phyloP scores from a whole-genome alignment of 2,113 vertebrate genomes.

The Sander vitreus region DNA sequence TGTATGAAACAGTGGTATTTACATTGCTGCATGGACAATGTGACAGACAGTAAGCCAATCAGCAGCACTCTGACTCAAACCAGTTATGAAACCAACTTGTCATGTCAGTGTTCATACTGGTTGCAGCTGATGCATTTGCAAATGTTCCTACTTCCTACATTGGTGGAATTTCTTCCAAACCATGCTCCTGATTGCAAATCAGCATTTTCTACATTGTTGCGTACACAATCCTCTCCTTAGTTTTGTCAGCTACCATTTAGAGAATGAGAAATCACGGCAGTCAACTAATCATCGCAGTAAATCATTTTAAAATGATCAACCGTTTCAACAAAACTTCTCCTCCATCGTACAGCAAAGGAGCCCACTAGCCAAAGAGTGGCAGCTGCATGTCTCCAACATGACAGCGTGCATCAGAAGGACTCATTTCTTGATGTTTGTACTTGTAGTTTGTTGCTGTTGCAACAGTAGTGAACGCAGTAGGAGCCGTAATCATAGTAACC shows the following conservation, averaged over 20 bases:
- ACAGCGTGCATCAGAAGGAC: constrained; percentile 28
- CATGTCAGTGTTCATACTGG: not conserved
- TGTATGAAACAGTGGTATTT: not conserved
- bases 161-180: constrained; percentile 16
- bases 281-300: not conserved
- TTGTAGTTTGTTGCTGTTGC: not conserved
- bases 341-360: constrained; percentile 38
- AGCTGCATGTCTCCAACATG: constrained; percentile 25
- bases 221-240: not conserved
- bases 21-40: not conserved
- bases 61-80: constrained; percentile 7
- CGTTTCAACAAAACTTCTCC: constrained; percentile 52
- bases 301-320: constrained; percentile 1
- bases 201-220: not conserved
- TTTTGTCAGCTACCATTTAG: constrained; percentile 2
- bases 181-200: not conserved
- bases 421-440: constrained; percentile 29
- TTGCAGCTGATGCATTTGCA: not conserved
- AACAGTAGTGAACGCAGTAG: not conserved
- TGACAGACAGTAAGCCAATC: constrained; percentile 1
- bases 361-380: constrained; percentile 1
- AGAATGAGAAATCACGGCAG: constrained; percentile 4
- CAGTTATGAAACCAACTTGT: not conserved
- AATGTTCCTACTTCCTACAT: not conserved
- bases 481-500: not conserved